These are phyloP conservation scores for Charina bottae DNA, from an alignment of 2,113 vertebrate species.

Conservation along the genomic window DNA sequence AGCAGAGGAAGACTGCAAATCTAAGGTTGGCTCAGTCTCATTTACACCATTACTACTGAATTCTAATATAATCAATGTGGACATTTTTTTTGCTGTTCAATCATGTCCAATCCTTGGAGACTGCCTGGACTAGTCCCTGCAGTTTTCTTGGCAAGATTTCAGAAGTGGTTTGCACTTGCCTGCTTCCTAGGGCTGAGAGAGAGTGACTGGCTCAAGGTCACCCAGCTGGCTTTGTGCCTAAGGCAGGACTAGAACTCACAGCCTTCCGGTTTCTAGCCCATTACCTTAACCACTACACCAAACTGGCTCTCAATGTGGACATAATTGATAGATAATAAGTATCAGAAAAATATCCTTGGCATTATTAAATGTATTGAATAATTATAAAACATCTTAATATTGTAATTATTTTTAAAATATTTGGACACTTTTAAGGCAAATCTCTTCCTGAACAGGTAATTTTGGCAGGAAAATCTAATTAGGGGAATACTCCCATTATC, in stretches of 20 bases:
- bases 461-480: not conserved
- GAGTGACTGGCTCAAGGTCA: too few relatives aligned
- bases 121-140: too few relatives aligned
- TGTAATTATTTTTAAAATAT: not conserved
- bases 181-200: too few relatives aligned
- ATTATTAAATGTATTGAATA: not conserved
- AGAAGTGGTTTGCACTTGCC: too few relatives aligned
- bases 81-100: not conserved
- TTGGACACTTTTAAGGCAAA: not conserved
- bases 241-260: too few relatives aligned
- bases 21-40: not conserved
- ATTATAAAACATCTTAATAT: not conserved
- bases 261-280: too few relatives aligned
- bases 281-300: too few relatives aligned
- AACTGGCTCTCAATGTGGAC: not conserved
- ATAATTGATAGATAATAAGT: not conserved
- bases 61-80: not conserved
- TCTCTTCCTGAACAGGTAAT: not conserved
- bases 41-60: not conserved
- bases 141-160: too few relatives aligned
- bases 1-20: not conserved
- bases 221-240: too few relatives aligned
- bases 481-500: not conserved
- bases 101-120: too few relatives aligned
- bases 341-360: not conserved